A percentile compares a stretch with the other conserved stretches of the same genome.
phyloP scores from a whole-genome alignment of 2,113 vertebrate species.

The Erythrolamprus reginae region DNA sequence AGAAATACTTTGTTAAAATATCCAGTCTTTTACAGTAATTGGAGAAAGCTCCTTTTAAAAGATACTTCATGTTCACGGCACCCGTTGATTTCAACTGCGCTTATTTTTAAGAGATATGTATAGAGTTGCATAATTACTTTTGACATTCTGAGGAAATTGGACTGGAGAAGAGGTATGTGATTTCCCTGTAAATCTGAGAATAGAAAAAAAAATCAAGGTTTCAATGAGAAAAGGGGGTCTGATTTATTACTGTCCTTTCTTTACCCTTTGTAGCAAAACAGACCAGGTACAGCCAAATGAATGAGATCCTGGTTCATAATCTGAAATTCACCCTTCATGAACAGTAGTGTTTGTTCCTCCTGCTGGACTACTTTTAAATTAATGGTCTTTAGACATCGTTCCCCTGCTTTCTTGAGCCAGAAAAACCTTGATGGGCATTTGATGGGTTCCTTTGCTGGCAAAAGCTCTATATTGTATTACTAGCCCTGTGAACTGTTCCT shows the following conservation, averaged over 20 bases:
- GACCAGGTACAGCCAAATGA: background rate
- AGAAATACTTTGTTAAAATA: background rate
- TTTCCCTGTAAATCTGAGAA: background rate
- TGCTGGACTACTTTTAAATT: conserved; percentile 56
- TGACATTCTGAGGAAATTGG: background rate
- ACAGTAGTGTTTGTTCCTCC: conserved; percentile 53
- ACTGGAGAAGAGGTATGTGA: background rate
- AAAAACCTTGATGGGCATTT: conserved; percentile 9
- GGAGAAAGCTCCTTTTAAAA: background rate
- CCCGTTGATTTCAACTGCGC: background rate
- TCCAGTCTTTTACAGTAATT: background rate
- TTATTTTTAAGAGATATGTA: background rate
- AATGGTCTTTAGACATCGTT: conserved; percentile 43
- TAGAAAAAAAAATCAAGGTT: background rate
- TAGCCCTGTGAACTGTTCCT: conserved; percentile 14
- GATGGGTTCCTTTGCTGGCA: background rate
- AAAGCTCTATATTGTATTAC: conserved; percentile 27
- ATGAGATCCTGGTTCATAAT: background rate
- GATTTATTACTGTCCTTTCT: background rate
- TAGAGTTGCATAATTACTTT: background rate
- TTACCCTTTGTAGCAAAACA: background rate
- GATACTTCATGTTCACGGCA: background rate
- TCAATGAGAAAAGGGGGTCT: background rate
- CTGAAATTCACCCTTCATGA: conserved; percentile 5
- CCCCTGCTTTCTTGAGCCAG: conserved; percentile 32